Evolutionary conservation across 2,888 invertebrate genomes (phyloP).

Genomic region (Cryptophagus acutangulus): DNA sequence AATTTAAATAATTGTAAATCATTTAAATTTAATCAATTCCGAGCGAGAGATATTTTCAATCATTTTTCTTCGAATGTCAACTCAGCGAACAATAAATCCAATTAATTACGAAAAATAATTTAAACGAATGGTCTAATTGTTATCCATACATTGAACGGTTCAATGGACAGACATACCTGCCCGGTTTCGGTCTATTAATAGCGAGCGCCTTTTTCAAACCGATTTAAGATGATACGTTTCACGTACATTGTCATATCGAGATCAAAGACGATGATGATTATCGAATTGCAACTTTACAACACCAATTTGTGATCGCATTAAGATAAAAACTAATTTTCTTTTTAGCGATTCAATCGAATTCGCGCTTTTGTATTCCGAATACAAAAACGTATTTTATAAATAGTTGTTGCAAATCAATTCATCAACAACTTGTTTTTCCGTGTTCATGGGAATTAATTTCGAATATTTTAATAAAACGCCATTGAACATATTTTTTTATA

Average conservation of each 20-base stretch:
- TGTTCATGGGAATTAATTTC: too few species aligned
- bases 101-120: slow-evolving; percentile 19
- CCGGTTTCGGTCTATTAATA: slow-evolving; percentile 32
- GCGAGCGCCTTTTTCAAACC: slow-evolving; percentile 13
- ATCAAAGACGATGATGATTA: neutral
- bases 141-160: slow-evolving; percentile 33
- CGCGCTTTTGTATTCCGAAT: neutral
- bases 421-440: neutral
- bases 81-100: neutral
- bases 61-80: slow-evolving; percentile 3
- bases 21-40: too few species aligned
- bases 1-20: slow-evolving; percentile 1
- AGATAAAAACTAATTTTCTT: slow-evolving; percentile 1
- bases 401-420: neutral
- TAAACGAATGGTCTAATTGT: slow-evolving; percentile 29
- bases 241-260: slow-evolving; percentile 5
- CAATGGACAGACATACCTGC: slow-evolving; percentile 24
- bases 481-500: too few species aligned
- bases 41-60: neutral
- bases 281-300: neutral
- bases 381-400: neutral
- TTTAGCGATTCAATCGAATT: too few species aligned
- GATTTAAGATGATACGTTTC: slow-evolving; percentile 4
- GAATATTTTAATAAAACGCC: neutral
- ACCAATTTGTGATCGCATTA: slow-evolving; percentile 4